A percentile compares a stretch with the other conserved stretches of the same genome.
phyloP scores from a whole-genome alignment of 2,113 vertebrate species.

The Toxotes chatareus region DNA sequence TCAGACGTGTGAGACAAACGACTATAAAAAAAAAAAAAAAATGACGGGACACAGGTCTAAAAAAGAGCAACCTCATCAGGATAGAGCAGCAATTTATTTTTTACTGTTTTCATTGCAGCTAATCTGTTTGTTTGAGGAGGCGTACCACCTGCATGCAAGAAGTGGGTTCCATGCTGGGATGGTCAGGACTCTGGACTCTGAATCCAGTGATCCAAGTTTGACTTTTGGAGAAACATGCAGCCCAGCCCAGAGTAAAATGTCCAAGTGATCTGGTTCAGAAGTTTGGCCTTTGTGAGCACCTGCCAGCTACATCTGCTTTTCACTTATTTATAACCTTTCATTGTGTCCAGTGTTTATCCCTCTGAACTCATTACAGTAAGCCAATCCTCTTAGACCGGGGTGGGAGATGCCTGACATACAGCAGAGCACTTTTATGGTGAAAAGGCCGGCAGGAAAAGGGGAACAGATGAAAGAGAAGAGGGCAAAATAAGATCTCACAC shows the following conservation, averaged over 20 bases:
- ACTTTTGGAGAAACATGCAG: too few species aligned
- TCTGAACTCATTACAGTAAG: constrained; percentile 8
- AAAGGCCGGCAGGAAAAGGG: background rate
- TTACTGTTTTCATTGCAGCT: too few species aligned
- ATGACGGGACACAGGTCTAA: too few species aligned
- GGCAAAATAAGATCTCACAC: background rate
- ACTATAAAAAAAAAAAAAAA: too few species aligned
- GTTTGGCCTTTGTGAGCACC: background rate
- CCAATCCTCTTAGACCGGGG: constrained; percentile 6
- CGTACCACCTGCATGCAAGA: too few species aligned
- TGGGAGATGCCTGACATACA: background rate
- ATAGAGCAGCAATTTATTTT: too few species aligned
- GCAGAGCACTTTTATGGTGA: background rate
- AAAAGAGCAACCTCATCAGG: too few species aligned
- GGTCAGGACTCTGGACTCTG: too few species aligned
- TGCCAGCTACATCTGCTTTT: background rate
- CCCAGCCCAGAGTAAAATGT: background rate
- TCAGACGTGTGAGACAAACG: too few species aligned
- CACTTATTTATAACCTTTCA: background rate
- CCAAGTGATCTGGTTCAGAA: background rate
- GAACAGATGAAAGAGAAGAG: background rate
- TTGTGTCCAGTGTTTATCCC: background rate
- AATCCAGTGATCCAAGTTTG: too few species aligned
- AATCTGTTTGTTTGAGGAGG: too few species aligned
- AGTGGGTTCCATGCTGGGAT: too few species aligned